Evolutionary conservation across 2,113 vertebrate species (phyloP).

Genomic region (Glaucidium brasilianum): DNA sequence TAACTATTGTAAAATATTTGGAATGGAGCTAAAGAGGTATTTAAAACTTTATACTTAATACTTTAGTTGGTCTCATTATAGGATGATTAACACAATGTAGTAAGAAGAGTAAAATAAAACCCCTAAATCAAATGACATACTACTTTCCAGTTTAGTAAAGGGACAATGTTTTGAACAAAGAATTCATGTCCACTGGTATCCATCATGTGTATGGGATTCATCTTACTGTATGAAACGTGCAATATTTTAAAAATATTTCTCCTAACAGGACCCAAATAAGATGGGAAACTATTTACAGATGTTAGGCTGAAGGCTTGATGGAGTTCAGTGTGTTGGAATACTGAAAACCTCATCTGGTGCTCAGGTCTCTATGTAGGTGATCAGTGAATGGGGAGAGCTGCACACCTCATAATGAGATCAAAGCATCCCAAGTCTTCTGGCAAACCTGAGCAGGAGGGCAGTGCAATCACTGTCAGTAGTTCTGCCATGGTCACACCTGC

Average conservation of each 20-base stretch:
- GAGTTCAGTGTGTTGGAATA: neutral
- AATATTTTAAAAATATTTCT: neutral
- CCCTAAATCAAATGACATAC: neutral
- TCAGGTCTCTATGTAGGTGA: neutral
- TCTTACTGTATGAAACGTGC: neutral
- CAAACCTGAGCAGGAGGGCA: neutral
- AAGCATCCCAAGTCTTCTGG: neutral
- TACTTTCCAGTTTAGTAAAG: neutral
- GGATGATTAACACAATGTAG: neutral
- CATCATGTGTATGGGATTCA: neutral
- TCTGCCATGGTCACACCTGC: neutral
- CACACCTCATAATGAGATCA: neutral
- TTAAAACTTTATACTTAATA: neutral
- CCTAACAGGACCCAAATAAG: neutral
- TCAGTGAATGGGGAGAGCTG: neutral
- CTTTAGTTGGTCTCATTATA: neutral
- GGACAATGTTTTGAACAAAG: neutral
- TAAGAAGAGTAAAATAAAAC: neutral
- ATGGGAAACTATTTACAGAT: neutral
- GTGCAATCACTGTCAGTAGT: fast-evolving
- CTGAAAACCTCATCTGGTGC: neutral
- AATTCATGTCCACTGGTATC: neutral
- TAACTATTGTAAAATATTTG: neutral
- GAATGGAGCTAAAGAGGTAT: neutral
- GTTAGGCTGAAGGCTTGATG: neutral